Evolutionary conservation across 1,140 invertebrate genomes (phyloP).

Genomic region (Megalopta genalis): DNA sequence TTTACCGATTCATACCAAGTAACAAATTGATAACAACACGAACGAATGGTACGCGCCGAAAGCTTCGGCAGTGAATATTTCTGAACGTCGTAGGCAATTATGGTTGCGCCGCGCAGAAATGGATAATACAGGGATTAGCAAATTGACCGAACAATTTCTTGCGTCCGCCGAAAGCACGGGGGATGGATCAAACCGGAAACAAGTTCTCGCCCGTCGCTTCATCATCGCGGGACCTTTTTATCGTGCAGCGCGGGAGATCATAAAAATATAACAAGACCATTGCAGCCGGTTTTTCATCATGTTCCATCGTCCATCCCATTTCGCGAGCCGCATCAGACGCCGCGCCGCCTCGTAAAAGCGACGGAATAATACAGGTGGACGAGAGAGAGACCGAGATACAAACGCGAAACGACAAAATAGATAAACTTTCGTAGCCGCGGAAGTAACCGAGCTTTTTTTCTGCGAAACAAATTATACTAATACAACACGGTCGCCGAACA

Average conservation of each 20-base stretch:
- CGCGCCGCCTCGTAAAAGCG: conserved; percentile 16
- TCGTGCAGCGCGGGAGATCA: conserved; percentile 32
- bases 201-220: neutral
- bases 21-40: too few species aligned
- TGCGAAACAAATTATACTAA: neutral
- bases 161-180: too few species aligned
- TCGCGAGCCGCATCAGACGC: conserved; percentile 29
- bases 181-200: conserved; percentile 11
- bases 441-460: neutral
- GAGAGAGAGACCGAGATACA: conserved; percentile 5
- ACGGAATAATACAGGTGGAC: conserved; percentile 14
- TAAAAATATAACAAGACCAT: conserved; percentile 48
- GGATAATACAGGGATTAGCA: neutral
- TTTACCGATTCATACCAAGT: too few species aligned
- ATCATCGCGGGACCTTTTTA: conserved; percentile 31
- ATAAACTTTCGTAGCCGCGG: conserved; percentile 1
- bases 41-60: too few species aligned
- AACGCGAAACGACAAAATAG: neutral
- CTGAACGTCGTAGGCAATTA: too few species aligned
- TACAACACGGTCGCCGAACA: too few species aligned
- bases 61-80: too few species aligned
- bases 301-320: conserved; percentile 16
- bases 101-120: too few species aligned
- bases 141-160: neutral
- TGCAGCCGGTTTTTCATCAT: conserved; percentile 26